Percentiles rank a stretch among this genome's conserved stretches.
phyloP scores from a whole-genome alignment of 2,113 vertebrate species.

The Drymodes brunneopygia region DNA sequence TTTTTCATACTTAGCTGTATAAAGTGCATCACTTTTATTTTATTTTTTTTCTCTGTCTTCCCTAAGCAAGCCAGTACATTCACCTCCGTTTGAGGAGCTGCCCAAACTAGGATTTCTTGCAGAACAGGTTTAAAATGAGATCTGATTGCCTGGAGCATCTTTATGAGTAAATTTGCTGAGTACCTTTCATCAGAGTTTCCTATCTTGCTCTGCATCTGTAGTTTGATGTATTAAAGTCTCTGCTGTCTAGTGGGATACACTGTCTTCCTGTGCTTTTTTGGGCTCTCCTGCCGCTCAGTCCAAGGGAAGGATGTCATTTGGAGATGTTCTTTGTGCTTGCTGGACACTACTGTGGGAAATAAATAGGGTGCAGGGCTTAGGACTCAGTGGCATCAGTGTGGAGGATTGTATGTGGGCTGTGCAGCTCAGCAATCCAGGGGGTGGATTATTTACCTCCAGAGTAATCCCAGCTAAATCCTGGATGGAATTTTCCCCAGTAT shows the following conservation, averaged over 20 bases:
- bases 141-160: slow-evolving; percentile 24
- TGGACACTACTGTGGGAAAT: neutral
- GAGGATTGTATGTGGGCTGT: neutral
- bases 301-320: neutral
- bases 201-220: neutral
- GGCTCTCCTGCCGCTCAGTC: neutral
- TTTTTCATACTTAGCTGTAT: neutral
- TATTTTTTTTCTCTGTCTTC: neutral
- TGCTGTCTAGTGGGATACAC: neutral
- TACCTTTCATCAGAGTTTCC: neutral
- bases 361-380: neutral
- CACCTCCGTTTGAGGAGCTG: neutral
- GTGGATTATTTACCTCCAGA: neutral
- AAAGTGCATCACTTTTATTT: neutral
- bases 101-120: slow-evolving; percentile 33
- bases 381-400: neutral
- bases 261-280: neutral
- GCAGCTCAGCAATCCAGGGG: neutral
- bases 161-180: neutral
- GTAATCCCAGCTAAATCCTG: neutral
- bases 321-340: neutral
- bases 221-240: neutral
- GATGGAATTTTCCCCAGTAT: neutral
- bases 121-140: slow-evolving; percentile 41
- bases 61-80: neutral